Conservation (phyloP, 92 coral and sea anemone genomes). For the Virgularia gustaviana region DNA sequence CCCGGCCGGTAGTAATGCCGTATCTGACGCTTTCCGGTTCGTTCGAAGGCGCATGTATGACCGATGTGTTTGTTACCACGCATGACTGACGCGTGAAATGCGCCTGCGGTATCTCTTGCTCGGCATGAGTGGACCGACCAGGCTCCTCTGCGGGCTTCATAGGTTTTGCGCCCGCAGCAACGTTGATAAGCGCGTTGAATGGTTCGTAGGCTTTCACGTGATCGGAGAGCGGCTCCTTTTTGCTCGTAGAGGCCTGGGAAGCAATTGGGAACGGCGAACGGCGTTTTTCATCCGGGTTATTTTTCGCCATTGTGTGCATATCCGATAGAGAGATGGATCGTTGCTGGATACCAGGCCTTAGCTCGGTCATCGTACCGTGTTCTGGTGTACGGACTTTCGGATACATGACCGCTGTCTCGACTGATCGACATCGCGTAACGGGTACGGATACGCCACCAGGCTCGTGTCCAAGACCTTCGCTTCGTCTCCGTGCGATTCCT, state of each 20-base stretch:
- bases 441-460: background rate
- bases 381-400: constrained; percentile 13
- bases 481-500: background rate
- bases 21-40: constrained; percentile 33
- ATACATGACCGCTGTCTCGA: constrained; percentile 17
- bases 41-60: constrained; percentile 3
- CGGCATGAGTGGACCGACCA: background rate
- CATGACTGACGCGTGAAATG: constrained; percentile 38
- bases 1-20: constrained; percentile 88
- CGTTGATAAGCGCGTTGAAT: constrained; percentile 22
- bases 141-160: background rate
- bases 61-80: constrained; percentile 26
- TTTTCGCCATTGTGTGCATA: background rate
- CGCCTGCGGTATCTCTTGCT: constrained; percentile 4
- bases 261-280: constrained; percentile 4
- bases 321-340: constrained; percentile 22
- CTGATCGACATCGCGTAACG: constrained; percentile 20
- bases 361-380: background rate
- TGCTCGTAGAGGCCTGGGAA: constrained; percentile 5
- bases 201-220: constrained; percentile 28
- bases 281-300: background rate
- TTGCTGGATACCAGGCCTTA: background rate
- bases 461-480: constrained; percentile 22
- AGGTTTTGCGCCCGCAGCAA: constrained; percentile 23
- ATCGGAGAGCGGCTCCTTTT: constrained; percentile 14